A percentile compares a stretch with the other conserved stretches of the same genome.
These are phyloP conservation scores for Drosophila serrata DNA, from an alignment of 1,140 invertebrate genomes.

Conservation along the genomic window DNA sequence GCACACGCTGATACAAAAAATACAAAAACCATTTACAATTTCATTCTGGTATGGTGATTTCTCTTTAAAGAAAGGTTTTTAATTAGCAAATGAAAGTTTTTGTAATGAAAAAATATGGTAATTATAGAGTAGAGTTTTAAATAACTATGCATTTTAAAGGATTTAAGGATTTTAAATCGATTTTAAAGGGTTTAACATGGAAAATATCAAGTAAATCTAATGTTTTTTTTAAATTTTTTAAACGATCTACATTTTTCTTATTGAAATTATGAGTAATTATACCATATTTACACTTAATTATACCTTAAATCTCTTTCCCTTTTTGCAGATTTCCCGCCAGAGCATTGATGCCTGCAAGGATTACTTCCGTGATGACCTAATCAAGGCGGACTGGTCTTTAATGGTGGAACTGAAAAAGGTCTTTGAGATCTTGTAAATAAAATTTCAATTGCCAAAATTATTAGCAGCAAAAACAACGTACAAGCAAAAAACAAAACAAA, in stretches of 20 bases:
- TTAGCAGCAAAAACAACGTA: conserved; percentile 24
- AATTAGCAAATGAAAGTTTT: neutral
- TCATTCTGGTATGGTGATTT: neutral
- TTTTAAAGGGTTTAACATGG: too few species aligned
- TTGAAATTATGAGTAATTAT: neutral
- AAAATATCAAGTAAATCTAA: neutral
- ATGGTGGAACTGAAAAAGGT: conserved; percentile 99
- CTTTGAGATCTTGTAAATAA: conserved; percentile 96
- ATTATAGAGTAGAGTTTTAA: too few species aligned
- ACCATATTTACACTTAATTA: too few species aligned
- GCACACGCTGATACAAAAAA: neutral
- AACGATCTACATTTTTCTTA: too few species aligned
- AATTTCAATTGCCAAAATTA: conserved; percentile 61
- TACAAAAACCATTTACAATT: neutral
- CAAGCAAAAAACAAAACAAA: conserved; percentile 11
- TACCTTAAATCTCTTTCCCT: neutral
- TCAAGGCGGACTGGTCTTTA: conserved; percentile 98
- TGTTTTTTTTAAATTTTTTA: neutral
- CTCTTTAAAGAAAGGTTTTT: neutral
- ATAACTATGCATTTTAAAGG: too few species aligned
- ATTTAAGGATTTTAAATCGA: neutral
- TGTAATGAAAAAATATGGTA: neutral
- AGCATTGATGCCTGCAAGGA: conserved; percentile 99
- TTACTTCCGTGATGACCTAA: conserved; percentile 98
- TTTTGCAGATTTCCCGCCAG: conserved; percentile 96